A percentile compares a stretch with the other conserved stretches of the same genome.
Evolutionary conservation across 2,113 vertebrate species (phyloP).

Genomic region (Philantomba maxwellii): DNA sequence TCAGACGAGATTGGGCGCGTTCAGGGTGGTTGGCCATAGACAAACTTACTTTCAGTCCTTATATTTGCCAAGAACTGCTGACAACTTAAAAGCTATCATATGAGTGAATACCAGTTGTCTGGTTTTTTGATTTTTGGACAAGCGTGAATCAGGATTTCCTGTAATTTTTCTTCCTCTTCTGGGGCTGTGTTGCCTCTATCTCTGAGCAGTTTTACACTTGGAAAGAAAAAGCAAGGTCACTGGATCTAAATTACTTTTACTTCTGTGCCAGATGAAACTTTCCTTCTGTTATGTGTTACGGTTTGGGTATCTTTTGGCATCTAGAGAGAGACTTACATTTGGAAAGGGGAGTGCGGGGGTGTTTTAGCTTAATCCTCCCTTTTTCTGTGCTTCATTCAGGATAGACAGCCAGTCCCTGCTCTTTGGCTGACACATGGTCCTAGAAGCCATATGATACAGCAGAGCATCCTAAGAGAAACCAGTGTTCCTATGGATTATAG

Average conservation of each 20-base stretch:
- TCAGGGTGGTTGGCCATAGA: not conserved
- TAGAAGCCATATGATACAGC: not conserved
- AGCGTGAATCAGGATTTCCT: slow-evolving; percentile 58
- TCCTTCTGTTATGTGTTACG: not conserved
- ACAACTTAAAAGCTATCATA: slow-evolving; percentile 45
- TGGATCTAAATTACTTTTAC: slow-evolving; percentile 41
- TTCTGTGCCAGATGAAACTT: slow-evolving; percentile 36
- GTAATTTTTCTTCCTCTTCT: slow-evolving; percentile 59
- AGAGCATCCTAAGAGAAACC: not conserved
- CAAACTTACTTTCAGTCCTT: slow-evolving; percentile 30
- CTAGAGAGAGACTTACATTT: not conserved
- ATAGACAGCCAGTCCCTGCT: not conserved
- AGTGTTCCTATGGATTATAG: not conserved
- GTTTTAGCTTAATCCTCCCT: not conserved
- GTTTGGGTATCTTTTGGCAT: not conserved
- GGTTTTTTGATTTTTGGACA: slow-evolving; percentile 62
- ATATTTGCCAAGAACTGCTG: slow-evolving; percentile 47
- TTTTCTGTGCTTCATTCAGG: not conserved
- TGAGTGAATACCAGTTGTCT: slow-evolving; percentile 42
- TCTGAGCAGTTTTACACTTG: slow-evolving; percentile 40
- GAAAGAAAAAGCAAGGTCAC: slow-evolving; percentile 42
- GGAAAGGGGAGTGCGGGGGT: not conserved
- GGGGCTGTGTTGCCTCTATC: slow-evolving; percentile 35
- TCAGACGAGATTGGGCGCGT: accelerated
- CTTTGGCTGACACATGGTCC: not conserved